Percentiles rank a stretch among this genome's conserved stretches.
Evolutionary conservation across 2,797 vertebrate species (phyloP).

Genomic region (Mallotus villosus): DNA sequence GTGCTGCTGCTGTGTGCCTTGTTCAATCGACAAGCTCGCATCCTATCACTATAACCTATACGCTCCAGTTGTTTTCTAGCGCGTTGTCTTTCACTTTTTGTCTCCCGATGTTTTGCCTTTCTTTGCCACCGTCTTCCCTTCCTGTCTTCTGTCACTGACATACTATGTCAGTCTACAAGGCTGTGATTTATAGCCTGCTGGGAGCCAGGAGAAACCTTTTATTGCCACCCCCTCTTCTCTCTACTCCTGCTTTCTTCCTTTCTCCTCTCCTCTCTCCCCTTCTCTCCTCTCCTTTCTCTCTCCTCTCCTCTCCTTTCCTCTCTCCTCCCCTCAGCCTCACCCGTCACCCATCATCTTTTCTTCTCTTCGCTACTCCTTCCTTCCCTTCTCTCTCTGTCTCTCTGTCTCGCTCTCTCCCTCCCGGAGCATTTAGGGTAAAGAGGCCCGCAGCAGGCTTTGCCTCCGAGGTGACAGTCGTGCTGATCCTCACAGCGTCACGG

Average conservation of each 20-base stretch:
- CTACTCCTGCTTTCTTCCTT: constrained; percentile 2
- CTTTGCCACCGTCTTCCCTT: constrained; percentile 4
- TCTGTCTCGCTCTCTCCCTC: neutral
- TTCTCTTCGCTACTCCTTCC: neutral
- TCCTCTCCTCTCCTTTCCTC: neutral
- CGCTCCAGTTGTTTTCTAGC: neutral
- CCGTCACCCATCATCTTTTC: neutral
- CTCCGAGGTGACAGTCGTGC: constrained; percentile 48
- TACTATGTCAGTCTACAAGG: neutral
- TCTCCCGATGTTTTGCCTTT: neutral
- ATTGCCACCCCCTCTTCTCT: constrained; percentile 22
- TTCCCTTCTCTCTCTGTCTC: neutral
- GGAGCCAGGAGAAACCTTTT: too few relatives aligned
- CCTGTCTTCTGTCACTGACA: constrained; percentile 1
- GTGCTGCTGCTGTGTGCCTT: neutral
- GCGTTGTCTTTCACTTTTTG: constrained; percentile 17
- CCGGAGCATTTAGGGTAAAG: too few relatives aligned
- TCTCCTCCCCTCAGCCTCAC: constrained; percentile 8
- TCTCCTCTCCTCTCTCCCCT: constrained; percentile 1
- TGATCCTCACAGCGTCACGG: constrained; percentile 50
- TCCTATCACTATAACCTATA: too few relatives aligned
- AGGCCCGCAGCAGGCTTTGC: neutral
- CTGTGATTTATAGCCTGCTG: too few relatives aligned
- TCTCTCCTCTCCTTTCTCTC: constrained; percentile 5
- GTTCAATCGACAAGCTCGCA: too few relatives aligned